Percentiles rank a stretch among this genome's conserved stretches.
These are phyloP conservation scores for Ambastaia sidthimunki DNA, from an alignment of 2,797 vertebrate species.

Conservation along the genomic window DNA sequence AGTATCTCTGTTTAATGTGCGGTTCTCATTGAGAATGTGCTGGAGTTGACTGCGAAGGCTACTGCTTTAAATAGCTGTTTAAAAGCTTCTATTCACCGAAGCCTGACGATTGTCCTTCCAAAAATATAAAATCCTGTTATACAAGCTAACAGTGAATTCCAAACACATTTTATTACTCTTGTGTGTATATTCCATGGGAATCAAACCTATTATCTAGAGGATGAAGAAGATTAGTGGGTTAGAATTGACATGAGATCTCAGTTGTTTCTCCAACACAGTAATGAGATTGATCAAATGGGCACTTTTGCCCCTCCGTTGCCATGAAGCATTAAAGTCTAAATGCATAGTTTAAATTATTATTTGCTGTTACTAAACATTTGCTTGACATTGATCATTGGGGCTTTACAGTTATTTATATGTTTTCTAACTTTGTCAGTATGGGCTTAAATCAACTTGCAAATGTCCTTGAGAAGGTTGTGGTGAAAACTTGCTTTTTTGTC, in stretches of 20 bases:
- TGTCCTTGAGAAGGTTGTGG: conserved; percentile 25
- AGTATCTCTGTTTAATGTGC: neutral
- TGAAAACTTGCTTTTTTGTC: neutral
- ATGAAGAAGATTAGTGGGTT: no score
- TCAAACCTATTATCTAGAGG: neutral
- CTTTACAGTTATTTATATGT: neutral
- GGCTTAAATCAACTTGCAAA: neutral
- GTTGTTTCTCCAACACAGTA: neutral
- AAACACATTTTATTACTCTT: neutral
- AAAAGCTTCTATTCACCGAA: conserved; percentile 9
- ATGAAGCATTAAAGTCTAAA: neutral
- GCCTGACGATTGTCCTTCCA: neutral
- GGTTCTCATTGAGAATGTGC: conserved; percentile 15
- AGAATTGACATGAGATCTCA: neutral
- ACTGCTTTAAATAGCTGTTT: conserved; percentile 30
- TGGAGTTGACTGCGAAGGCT: neutral
- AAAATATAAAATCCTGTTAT: neutral
- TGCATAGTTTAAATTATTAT: neutral
- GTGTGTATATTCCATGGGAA: neutral
- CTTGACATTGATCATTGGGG: neutral
- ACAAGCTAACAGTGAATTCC: neutral
- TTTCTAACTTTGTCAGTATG: neutral
- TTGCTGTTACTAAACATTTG: neutral
- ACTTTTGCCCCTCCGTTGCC: neutral
- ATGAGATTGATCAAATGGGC: neutral